Base-by-base conservation (phyloP, 2,797 vertebrate species). In the Pampus argenteus region DNA sequence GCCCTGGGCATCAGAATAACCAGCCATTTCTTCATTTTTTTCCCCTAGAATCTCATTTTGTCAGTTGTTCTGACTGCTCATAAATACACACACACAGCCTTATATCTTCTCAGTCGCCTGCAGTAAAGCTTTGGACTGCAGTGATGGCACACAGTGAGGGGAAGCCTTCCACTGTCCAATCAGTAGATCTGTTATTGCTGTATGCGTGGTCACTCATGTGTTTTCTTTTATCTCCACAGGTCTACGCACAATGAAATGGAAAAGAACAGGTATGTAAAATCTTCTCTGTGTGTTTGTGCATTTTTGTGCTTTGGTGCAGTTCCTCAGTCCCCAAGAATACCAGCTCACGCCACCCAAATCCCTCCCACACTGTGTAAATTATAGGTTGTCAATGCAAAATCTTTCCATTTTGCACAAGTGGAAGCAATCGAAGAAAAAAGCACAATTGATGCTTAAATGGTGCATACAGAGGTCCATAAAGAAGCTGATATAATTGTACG, bases 241-340 rank as follows among this genome's bases (percentile, higher is more conserved):
- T 98, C 97, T 45, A 97, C 96, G 14, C 97, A 99, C 92, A 99
- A 98, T 44, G 98, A 99, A 93, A 98, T 99, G 98, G 98, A 99
- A 81, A 99, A 99, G 88, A 98, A 99, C 95, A 96, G 97, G 98
- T 99, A 92, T 86, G 93, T 84, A 18, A 51, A 52, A 62, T 34
- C 55, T 13, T 52, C 20, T 40, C 44, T 59, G 36, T 76, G 5
- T 57, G 2, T 20, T 14, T 40, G 13, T 4, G 38, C 7, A 3
- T 45, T 3, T 74, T 25, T 56, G 22, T 58, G 9, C 14, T n/a
- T 57, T 17, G 2, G 23, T 59, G 36, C 18, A 66, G 14, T 40
- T 74, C 18, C 15, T 49, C 42, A 71, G 1, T 52, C 14, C 11
- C 29, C 60, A 57, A 3, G 0, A 71, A 61, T 36, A 47, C 20